Base-by-base conservation (phyloP, 2,797 vertebrate species). In the Lindbergichthys nudifrons region DNA sequence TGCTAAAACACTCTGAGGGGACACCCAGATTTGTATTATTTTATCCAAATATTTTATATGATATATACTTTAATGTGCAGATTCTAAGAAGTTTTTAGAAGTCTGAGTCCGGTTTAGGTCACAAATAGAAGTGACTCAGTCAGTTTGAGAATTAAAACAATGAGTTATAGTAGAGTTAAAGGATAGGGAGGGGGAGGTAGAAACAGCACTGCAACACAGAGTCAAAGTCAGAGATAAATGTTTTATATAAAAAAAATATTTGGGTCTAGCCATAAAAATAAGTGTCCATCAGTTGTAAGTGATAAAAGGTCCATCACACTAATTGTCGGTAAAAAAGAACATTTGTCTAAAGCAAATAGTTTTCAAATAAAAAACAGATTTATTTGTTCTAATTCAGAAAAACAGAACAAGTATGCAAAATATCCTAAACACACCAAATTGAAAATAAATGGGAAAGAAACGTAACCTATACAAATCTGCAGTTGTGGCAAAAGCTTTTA, bases 1-100 rank as follows among this genome's bases (percentile, higher is more conserved):
- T 41, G 66, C 15, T 65, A 72, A 4, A 5, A 39, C 9, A 6
- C 53, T 69, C 94, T 94, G 76, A 16, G 58, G 23, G 15, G 32
- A 79, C 5, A 79, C 4, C 32, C 10, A 56, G 5, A 59, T 26
- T 47, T 16, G 6, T 3, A 63, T 26, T 9, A 21, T 15, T 7
- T 5, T 45, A 10, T 16, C 32, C 32, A 36, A 2, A 36, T 36
- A 36, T 26, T 26, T 26, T 5, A 36, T 2, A 9, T 36, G 32
- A 26, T 36, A 36, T 36, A 36, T 9, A 36, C 7, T 36, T 6
- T 36, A 36, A 36, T 36, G 32, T 36, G 32, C 32, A 36, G 32
- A 36, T 36, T 36, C 32, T 36, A 36, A 36, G 32, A 36, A 9
- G 32, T 36, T 9, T 9, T 36, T 36, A 36, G 32, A 36, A 36